phyloP scores from a whole-genome alignment of 2,888 invertebrate species.

The Belgica antarctica region DNA sequence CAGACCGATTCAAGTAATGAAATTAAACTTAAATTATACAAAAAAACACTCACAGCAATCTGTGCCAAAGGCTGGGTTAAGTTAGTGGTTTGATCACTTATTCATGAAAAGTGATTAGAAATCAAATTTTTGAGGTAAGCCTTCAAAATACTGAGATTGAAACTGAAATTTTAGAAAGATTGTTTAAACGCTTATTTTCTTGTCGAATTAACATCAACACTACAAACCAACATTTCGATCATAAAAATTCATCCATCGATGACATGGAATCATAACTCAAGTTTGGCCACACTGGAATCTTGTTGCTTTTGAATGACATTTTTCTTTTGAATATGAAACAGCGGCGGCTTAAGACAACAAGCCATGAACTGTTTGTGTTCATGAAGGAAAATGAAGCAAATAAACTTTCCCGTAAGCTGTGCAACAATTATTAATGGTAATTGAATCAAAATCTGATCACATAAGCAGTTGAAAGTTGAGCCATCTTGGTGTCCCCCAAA shows the following conservation, averaged over 20 bases:
- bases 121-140: too few species aligned
- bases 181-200: too few species aligned
- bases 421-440: constrained; percentile 28
- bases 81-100: too few species aligned
- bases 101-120: too few species aligned
- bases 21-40: constrained; percentile 21
- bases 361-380: not conserved
- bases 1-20: not conserved
- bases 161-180: not conserved
- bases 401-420: constrained; percentile 18
- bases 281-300: constrained; percentile 15
- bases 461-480: too few species aligned
- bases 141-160: too few species aligned
- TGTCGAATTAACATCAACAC: too few species aligned
- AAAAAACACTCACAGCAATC: not conserved
- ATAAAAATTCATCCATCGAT: not conserved
- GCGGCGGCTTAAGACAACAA: constrained; percentile 19
- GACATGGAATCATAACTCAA: constrained; percentile 8
- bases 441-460: constrained; percentile 30
- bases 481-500: too few species aligned
- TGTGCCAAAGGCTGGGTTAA: not conserved
- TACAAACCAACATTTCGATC: too few species aligned
- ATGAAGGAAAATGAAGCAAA: not conserved
- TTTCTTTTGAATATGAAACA: not conserved
- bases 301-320: constrained; percentile 22